Conservation (phyloP, 2,113 vertebrate species). For the Rhinoderma darwinii region DNA sequence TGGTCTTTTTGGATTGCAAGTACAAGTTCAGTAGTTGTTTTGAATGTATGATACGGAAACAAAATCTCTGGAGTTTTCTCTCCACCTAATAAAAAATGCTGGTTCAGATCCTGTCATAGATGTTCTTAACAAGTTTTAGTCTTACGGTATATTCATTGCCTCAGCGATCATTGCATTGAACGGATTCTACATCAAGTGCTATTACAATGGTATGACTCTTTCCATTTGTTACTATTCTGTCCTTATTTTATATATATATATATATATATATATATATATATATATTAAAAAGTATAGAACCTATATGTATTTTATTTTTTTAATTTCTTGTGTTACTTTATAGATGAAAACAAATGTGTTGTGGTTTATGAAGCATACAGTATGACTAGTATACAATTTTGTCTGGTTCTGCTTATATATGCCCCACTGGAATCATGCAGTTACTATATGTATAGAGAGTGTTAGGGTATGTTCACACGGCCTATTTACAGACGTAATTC, state of each 20-base stretch:
- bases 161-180: neutral
- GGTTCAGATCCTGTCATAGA: constrained; percentile 46
- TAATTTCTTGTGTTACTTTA: neutral
- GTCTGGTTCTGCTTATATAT: neutral
- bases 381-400: neutral
- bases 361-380: neutral
- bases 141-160: neutral
- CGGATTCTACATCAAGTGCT: neutral
- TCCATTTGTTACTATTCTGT: neutral
- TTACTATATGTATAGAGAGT: too few species aligned
- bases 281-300: neutral
- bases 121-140: neutral
- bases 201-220: constrained; percentile 38
- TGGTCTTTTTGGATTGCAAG: neutral
- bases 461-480: too few species aligned
- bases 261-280: too few species aligned
- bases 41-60: constrained; percentile 9
- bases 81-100: constrained; percentile 36
- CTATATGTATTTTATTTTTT: neutral
- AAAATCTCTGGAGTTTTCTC: neutral
- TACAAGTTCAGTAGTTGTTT: neutral
- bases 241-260: neutral
- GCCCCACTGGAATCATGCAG: too few species aligned
- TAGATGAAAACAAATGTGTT: neutral
- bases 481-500: too few species aligned